These are phyloP conservation scores for Coluber constrictor DNA, from an alignment of 2,797 vertebrate species.

Conservation along the genomic window DNA sequence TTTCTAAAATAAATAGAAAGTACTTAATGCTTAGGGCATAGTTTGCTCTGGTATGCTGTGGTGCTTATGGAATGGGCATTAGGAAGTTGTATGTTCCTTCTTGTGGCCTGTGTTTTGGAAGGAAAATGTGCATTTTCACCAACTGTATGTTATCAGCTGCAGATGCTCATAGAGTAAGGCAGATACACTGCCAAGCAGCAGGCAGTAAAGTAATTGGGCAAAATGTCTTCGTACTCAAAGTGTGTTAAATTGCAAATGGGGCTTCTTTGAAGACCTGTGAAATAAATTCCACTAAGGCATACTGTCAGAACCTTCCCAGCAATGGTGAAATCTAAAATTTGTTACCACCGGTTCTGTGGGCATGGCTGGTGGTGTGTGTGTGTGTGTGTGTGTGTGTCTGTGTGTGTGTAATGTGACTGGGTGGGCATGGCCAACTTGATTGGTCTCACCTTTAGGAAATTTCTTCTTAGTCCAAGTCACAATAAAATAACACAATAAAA, in stretches of 20 bases:
- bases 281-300: not conserved
- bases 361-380: no score
- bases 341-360: no score
- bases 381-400: no score
- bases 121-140: not conserved
- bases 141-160: not conserved
- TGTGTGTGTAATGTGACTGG: no score
- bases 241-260: not conserved
- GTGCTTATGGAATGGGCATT: fast-evolving
- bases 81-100: not conserved
- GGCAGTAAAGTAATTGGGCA: not conserved
- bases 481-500: no score
- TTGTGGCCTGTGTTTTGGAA: not conserved
- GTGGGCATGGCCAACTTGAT: no score
- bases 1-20: not conserved
- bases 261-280: not conserved
- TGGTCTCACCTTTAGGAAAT: no score
- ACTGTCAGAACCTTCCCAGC: no score
- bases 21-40: no score
- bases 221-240: not conserved
- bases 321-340: no score
- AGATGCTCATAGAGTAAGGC: not conserved
- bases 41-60: not conserved
- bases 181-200: not conserved
- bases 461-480: no score